Evolutionary conservation across 2,113 vertebrate genomes (phyloP).

Genomic region (Myotis yumanensis): DNA sequence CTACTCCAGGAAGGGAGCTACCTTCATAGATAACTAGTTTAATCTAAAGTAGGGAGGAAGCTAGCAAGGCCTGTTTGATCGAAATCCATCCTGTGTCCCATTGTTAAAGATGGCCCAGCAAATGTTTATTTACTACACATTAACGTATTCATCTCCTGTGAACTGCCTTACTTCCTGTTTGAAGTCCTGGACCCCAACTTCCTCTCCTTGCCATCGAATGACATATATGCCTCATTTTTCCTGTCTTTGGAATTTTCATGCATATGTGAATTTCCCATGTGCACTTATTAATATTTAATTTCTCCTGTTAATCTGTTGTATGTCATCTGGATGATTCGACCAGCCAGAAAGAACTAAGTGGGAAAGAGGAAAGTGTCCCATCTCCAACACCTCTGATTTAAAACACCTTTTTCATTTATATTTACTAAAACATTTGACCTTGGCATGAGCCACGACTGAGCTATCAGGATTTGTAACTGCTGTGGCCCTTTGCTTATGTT

Average conservation of each 20-base stretch:
- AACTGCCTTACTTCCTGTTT: neutral
- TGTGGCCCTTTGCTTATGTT: neutral
- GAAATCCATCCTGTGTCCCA: neutral
- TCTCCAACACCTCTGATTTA: neutral
- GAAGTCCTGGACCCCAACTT: neutral
- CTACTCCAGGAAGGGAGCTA: neutral
- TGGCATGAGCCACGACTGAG: neutral
- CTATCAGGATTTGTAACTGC: neutral
- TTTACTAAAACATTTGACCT: slow-evolving; percentile 7
- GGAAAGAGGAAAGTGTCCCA: neutral
- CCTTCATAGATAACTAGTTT: neutral
- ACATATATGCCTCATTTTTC: neutral
- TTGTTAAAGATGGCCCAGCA: neutral
- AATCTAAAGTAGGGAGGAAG: neutral
- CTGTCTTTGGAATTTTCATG: neutral
- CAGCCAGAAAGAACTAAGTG: neutral
- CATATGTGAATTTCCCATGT: neutral
- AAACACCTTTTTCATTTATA: neutral
- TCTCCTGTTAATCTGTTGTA: neutral
- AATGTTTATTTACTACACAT: neutral
- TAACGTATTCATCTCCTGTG: neutral
- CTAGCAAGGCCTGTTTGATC: neutral
- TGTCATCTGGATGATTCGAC: neutral
- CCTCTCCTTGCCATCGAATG: neutral
- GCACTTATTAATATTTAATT: neutral